Base-by-base conservation (phyloP, 2,797 vertebrate genomes). In the Ambastaia sidthimunki region DNA sequence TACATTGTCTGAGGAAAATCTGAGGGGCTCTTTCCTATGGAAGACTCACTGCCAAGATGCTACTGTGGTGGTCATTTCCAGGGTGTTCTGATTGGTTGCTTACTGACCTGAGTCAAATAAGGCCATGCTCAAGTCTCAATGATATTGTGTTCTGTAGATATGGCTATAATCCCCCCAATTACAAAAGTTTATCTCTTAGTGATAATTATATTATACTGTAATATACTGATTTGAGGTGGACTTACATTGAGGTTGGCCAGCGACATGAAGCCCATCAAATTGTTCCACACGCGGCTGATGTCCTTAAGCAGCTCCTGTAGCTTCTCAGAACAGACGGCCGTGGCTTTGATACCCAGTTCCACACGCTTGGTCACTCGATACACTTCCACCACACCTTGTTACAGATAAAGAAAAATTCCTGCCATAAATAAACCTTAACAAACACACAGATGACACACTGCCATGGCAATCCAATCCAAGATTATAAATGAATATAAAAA, bases 241-340 rank as follows among this genome's bases (percentile, higher is more conserved):
- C 84, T 96, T 89, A 99, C 98, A 83, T 95, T 94, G 1, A 98
- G 91, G 70, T 97, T 96, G 82, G 96, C 96, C 50, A 99, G 92
- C 0, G 98, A 99, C 97, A 99, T 99, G 92, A 99, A 99, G 90
- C 97, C 93, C 15, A 97, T 97, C 10, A 99, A 91, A 92, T 99
- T 99, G 92, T 99, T 97, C 98, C 98, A 99, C 28, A 98, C 94
- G 48, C 96, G 96, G 84, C 96, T 97, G 62, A 99, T 96, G 89
- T 99, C 97, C 91, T 98, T 99, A 84, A 99, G 90, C 83, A 97
- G 89, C 87, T 95, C 93, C 88, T 99, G 98, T 37, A 99, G 97
- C 82, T 97, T 98, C 91, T 98, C 96, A 0, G 96, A 98, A 82
- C 98, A 98, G 50, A 99, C 97, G 0, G 98, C 98, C 0, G 97